Percentiles rank a stretch among this genome's conserved stretches.
Conservation (phyloP, 2,797 vertebrate species). For the Oreonectes daqikongensis region DNA sequence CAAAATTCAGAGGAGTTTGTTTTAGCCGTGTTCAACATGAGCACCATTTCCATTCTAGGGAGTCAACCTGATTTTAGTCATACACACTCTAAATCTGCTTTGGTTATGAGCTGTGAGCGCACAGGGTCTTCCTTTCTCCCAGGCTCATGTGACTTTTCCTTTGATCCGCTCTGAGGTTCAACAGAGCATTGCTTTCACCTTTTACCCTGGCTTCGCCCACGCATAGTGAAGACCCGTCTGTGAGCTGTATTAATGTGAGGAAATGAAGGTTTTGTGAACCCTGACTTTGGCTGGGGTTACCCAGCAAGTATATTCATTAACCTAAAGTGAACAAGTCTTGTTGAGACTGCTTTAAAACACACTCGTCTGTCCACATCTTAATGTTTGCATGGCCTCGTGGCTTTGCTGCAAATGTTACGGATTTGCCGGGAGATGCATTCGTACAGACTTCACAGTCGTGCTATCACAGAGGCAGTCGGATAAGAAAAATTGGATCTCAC, state of each 20-base stretch:
- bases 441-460: neutral
- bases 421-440: neutral
- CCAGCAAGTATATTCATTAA: conserved; percentile 51
- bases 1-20: neutral
- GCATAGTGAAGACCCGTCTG: conserved; percentile 64
- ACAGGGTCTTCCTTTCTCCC: conserved; percentile 66
- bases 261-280: conserved; percentile 78
- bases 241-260: conserved; percentile 75
- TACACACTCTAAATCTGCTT: conserved; percentile 14
- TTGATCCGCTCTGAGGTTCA: conserved; percentile 75
- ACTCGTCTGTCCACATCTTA: neutral
- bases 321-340: conserved; percentile 56
- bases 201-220: conserved; percentile 72
- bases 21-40: conserved; percentile 28
- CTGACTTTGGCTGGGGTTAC: conserved; percentile 72
- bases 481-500: conserved; percentile 9
- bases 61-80: conserved; percentile 27
- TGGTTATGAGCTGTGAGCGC: conserved; percentile 49
- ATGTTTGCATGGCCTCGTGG: neutral
- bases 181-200: conserved; percentile 75
- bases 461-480: neutral
- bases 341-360: conserved; percentile 15
- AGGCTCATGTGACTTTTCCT: conserved; percentile 72
- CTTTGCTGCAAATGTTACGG: conserved; percentile 8
- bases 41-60: conserved; percentile 22